Evolutionary conservation across 2,888 invertebrate genomes (phyloP).

Genomic region (Germaria angustata): DNA sequence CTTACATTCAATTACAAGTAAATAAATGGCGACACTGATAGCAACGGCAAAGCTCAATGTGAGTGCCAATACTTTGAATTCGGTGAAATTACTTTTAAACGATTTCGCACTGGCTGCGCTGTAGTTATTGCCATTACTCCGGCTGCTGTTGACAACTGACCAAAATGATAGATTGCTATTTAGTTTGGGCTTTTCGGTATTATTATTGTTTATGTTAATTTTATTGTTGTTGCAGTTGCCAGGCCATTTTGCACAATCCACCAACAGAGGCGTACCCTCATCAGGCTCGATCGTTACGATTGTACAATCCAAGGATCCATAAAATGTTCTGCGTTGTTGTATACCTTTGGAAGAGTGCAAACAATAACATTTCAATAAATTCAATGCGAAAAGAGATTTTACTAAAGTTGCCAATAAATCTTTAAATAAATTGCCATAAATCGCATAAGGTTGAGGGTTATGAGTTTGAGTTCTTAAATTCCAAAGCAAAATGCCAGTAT

Average conservation of each 20-base stretch:
- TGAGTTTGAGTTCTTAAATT: slow-evolving; percentile 28
- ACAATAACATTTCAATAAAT: slow-evolving; percentile 46
- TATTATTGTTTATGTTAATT: background rate
- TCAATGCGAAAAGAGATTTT: slow-evolving; percentile 48
- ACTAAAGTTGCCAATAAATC: slow-evolving; percentile 16
- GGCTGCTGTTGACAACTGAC: slow-evolving; percentile 26
- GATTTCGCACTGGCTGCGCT: slow-evolving; percentile 29
- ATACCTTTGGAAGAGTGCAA: slow-evolving; percentile 48
- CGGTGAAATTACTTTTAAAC: slow-evolving; percentile 65
- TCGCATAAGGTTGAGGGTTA: slow-evolving; percentile 11
- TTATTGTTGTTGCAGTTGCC: background rate
- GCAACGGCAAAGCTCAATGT: slow-evolving; percentile 70
- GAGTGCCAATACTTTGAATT: slow-evolving; percentile 72
- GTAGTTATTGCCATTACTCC: slow-evolving; percentile 1
- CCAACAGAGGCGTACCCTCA: slow-evolving; percentile 71
- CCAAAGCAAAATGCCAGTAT: slow-evolving; percentile 54
- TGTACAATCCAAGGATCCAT: slow-evolving; percentile 55
- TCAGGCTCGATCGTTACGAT: slow-evolving; percentile 68
- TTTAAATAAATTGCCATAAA: slow-evolving; percentile 18
- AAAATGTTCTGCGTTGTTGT: slow-evolving; percentile 40
- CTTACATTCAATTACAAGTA: slow-evolving; percentile 76
- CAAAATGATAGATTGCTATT: slow-evolving; percentile 17
- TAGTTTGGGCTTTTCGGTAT: background rate
- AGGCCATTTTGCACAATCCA: slow-evolving; percentile 24
- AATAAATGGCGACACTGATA: slow-evolving; percentile 73